Percentiles rank a stretch among this genome's conserved stretches.
Evolutionary conservation across 2,797 vertebrate species (phyloP).

Genomic region (Microchirus variegatus): DNA sequence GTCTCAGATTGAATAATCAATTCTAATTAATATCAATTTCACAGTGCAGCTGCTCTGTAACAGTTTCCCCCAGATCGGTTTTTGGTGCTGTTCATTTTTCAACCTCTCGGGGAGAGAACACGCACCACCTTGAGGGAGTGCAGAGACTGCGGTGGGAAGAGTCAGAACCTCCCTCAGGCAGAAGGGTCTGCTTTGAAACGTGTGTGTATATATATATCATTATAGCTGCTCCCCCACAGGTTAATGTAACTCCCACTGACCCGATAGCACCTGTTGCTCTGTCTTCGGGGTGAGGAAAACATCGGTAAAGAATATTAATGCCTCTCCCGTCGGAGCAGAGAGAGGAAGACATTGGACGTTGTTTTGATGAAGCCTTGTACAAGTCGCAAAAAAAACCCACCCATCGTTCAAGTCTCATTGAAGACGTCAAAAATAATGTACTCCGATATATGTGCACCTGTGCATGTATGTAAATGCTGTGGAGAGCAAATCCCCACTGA

Average conservation of each 20-base stretch:
- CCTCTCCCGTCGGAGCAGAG: constrained; percentile 21
- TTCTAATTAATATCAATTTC: constrained; percentile 83
- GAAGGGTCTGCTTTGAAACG: not conserved
- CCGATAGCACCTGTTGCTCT: constrained; percentile 5
- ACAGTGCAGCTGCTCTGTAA: constrained; percentile 74
- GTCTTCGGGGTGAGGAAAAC: constrained; percentile 17
- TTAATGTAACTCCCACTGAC: constrained; percentile 17
- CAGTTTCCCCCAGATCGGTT: constrained; percentile 51
- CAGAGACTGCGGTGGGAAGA: constrained; percentile 9
- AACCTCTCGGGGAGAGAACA: constrained; percentile 40
- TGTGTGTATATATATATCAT: not conserved
- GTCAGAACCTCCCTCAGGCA: constrained; percentile 12
- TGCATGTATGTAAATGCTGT: constrained; percentile 37
- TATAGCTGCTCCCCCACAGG: constrained; percentile 15
- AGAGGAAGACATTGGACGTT: constrained; percentile 40
- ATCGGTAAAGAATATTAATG: constrained; percentile 11
- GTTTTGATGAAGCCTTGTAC: constrained; percentile 64
- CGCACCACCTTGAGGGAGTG: constrained; percentile 7
- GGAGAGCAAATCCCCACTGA: constrained; percentile 57
- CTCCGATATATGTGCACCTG: constrained; percentile 12
- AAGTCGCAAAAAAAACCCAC: constrained; percentile 56
- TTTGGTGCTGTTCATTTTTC: constrained; percentile 65
- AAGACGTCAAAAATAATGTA: constrained; percentile 59
- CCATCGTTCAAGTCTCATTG: constrained; percentile 65
- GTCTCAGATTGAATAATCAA: constrained; percentile 81